phyloP scores from a whole-genome alignment of 2,113 vertebrate genomes.

The Buteo buteo region DNA sequence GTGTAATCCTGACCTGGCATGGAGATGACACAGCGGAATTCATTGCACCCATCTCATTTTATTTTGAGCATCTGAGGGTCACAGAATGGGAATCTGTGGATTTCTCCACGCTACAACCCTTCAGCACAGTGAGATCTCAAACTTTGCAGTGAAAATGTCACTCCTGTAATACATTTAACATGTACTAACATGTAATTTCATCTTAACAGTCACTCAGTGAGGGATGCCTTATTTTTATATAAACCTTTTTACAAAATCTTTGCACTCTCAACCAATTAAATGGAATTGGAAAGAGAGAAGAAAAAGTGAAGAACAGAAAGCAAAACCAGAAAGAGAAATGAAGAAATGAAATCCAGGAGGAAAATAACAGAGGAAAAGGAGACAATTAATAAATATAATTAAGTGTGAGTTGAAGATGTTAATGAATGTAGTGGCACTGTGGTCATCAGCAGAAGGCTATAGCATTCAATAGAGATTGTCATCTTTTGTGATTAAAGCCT shows the following conservation, averaged over 20 bases:
- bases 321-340: background rate
- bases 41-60: background rate
- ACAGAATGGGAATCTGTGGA: background rate
- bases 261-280: background rate
- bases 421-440: background rate
- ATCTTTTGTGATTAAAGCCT: background rate
- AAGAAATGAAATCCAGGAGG: background rate
- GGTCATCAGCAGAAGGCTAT: background rate
- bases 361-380: background rate
- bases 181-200: background rate
- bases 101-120: background rate
- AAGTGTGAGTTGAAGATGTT: background rate
- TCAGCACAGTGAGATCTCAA: background rate
- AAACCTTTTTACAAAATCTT: background rate
- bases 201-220: background rate
- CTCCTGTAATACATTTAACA: background rate
- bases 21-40: background rate
- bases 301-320: background rate
- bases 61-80: background rate
- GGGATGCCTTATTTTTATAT: background rate
- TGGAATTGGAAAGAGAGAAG: background rate
- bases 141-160: background rate
- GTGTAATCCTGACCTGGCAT: rapidly evolving
- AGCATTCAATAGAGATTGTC: background rate
- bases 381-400: background rate